phyloP scores from a whole-genome alignment of 2,797 vertebrate species.

The Glyptemys insculpta region DNA sequence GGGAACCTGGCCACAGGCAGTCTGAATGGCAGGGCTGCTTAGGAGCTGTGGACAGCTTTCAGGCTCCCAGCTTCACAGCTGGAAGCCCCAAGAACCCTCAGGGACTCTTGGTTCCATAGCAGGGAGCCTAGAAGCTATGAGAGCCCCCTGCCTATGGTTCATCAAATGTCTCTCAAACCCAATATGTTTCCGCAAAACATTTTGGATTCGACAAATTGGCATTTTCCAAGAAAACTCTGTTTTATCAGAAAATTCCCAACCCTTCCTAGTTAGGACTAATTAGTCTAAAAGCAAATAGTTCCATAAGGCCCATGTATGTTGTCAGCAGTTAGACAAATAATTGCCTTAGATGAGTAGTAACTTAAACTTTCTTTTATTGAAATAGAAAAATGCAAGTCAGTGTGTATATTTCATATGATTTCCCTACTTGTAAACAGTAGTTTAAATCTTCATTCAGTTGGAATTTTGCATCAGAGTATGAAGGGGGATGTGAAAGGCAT shows the following conservation, averaged over 20 bases:
- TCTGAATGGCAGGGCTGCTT: not conserved
- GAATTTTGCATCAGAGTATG: not conserved
- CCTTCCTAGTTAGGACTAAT: not conserved
- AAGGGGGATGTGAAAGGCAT: not conserved
- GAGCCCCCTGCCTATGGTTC: too few relatives aligned
- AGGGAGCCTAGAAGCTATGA: too few relatives aligned
- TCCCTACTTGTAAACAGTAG: not conserved
- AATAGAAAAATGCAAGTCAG: conserved; percentile 11
- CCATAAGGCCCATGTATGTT: not conserved
- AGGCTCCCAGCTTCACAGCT: not conserved
- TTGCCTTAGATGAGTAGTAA: not conserved
- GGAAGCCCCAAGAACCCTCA: not conserved
- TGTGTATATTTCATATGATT: not conserved
- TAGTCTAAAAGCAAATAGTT: not conserved
- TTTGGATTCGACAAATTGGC: too few relatives aligned
- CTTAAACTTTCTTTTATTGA: not conserved
- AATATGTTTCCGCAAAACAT: too few relatives aligned
- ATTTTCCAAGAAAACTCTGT: too few relatives aligned
- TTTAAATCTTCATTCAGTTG: not conserved
- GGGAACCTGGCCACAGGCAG: not conserved
- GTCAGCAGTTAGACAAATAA: conserved; percentile 4
- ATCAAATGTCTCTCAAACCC: too few relatives aligned
- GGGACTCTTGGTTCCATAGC: too few relatives aligned
- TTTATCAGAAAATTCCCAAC: too few relatives aligned
- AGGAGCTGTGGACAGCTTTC: not conserved